Evolutionary conservation across 2,888 invertebrate genomes (phyloP).

Genomic region (Eustalomyia histrio): DNA sequence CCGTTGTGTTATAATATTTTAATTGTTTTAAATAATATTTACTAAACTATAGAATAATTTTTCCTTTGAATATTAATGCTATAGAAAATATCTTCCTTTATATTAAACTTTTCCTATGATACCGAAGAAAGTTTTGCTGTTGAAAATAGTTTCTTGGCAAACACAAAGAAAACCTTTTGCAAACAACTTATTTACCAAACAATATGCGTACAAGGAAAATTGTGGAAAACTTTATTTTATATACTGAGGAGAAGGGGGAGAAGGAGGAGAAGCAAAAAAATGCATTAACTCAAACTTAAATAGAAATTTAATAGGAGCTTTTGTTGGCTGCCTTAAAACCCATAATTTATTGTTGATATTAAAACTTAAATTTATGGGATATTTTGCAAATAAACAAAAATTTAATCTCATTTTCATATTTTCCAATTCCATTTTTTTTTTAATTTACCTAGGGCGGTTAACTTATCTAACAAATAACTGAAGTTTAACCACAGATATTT

Average conservation of each 20-base stretch:
- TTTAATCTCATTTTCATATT: background rate
- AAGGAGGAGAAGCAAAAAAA: no score
- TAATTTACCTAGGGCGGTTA: background rate
- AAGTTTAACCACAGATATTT: background rate
- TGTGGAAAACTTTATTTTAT: background rate
- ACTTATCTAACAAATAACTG: background rate
- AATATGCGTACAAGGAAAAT: slow-evolving; percentile 19
- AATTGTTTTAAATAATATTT: no score
- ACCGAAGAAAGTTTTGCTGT: background rate
- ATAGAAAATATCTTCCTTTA: background rate
- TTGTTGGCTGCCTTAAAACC: background rate
- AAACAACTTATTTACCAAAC: slow-evolving; percentile 26
- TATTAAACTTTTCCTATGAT: background rate
- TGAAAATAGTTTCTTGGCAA: background rate
- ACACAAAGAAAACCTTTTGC: slow-evolving; percentile 29
- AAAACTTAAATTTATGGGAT: background rate
- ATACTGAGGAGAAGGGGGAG: background rate
- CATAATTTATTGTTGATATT: background rate
- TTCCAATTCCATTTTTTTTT: no score
- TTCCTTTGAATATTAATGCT: background rate
- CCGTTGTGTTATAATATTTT: no score
- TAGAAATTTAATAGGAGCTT: background rate
- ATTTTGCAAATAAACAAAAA: background rate
- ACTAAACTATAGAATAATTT: no score
- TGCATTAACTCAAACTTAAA: background rate